Percentiles rank a stretch among this genome's conserved stretches.
These are phyloP conservation scores for Hapalemur alaotrensis DNA, from an alignment of 2,797 vertebrate genomes.

Conservation along the genomic window DNA sequence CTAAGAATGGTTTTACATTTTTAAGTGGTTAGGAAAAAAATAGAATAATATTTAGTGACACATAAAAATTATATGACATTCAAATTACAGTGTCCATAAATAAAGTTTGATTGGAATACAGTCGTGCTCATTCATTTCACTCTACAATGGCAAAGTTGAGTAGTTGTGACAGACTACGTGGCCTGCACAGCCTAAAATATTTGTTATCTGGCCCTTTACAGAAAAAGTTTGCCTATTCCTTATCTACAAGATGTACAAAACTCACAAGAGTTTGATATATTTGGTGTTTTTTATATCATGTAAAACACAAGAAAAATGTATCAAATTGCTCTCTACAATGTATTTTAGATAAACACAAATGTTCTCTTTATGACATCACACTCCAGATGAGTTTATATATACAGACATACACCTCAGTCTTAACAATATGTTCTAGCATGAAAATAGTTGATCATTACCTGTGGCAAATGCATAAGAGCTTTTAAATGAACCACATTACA, in stretches of 20 bases:
- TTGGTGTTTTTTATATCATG: constrained; percentile 5
- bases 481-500: not conserved
- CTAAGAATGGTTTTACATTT: constrained; percentile 30
- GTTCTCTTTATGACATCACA: not conserved
- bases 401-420: not conserved
- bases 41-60: constrained; percentile 6
- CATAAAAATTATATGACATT: constrained; percentile 15
- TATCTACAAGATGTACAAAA: not conserved
- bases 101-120: not conserved
- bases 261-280: not conserved
- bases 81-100: not conserved
- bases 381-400: not conserved
- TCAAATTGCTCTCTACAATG: not conserved
- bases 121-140: not conserved
- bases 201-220: not conserved
- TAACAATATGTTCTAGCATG: not conserved
- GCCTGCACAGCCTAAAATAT: not conserved
- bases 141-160: not conserved
- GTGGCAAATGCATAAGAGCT: not conserved
- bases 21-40: not conserved
- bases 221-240: not conserved
- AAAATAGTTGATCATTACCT: constrained; percentile 12
- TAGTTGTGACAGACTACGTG: not conserved
- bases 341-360: constrained; percentile 36
- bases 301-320: not conserved